Evolutionary conservation across 2,113 vertebrate species (phyloP).

Genomic region (Holacanthus passer): DNA sequence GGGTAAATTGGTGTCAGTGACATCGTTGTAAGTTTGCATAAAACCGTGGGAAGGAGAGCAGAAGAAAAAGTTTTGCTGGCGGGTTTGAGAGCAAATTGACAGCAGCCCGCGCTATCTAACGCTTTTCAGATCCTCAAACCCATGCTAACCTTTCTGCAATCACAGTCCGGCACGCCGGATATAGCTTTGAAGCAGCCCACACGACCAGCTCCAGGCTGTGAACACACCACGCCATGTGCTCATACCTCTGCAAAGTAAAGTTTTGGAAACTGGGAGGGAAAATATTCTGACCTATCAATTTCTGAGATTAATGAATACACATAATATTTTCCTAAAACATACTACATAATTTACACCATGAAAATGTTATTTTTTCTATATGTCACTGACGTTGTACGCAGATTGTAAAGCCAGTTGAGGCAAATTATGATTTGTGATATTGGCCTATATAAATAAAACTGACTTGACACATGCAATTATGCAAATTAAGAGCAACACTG

Average conservation of each 20-base stretch:
- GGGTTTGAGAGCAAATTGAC: constrained; percentile 65
- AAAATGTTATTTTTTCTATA: constrained; percentile 15
- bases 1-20: constrained; percentile 82
- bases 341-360: constrained; percentile 2
- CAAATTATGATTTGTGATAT: no score
- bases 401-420: no score
- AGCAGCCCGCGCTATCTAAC: constrained; percentile 54
- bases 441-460: no score
- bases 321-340: background rate
- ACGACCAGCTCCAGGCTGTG: constrained; percentile 45
- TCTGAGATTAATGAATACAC: constrained; percentile 21
- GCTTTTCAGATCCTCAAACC: constrained; percentile 61
- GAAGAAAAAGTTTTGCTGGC: constrained; percentile 57
- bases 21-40: constrained; percentile 75
- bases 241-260: constrained; percentile 28
- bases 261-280: background rate
- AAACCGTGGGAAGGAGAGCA: constrained; percentile 69
- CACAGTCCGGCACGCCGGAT: constrained; percentile 40
- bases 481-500: constrained; percentile 20
- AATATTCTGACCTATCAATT: background rate
- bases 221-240: constrained; percentile 27
- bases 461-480: constrained; percentile 41
- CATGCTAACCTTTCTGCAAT: constrained; percentile 65
- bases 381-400: constrained; percentile 3
- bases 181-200: constrained; percentile 55